Evolutionary conservation across 2,113 vertebrate species (phyloP).

Genomic region (Toxotes jaculatrix): DNA sequence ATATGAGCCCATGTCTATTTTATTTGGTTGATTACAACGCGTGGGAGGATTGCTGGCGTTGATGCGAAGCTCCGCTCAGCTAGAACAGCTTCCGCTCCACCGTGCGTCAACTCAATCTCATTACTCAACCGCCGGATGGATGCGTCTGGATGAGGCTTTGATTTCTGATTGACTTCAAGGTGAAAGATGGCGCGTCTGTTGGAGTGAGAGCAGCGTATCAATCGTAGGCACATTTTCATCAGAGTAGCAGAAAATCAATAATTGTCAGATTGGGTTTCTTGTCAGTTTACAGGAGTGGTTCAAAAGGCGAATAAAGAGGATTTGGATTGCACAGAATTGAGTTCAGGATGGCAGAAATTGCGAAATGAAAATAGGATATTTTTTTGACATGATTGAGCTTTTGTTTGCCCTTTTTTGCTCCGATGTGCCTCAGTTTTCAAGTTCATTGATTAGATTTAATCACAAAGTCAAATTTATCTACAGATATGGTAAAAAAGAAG

Average conservation of each 20-base stretch:
- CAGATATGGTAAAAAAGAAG: no score
- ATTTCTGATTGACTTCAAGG: conserved; percentile 59
- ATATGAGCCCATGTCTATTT: conserved; percentile 32
- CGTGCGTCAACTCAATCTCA: conserved; percentile 26
- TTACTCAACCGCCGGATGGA: conserved; percentile 28
- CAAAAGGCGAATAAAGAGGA: conserved; percentile 8
- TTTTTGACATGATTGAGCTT: not conserved
- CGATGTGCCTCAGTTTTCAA: not conserved
- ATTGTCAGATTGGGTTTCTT: conserved; percentile 28
- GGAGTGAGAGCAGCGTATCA: conserved; percentile 11
- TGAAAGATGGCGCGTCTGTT: conserved; percentile 27
- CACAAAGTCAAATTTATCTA: no score
- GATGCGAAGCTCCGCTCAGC: conserved; percentile 8
- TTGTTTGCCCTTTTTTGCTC: not conserved
- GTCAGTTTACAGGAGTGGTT: conserved; percentile 20
- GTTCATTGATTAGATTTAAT: not conserved
- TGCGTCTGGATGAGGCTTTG: conserved; percentile 36
- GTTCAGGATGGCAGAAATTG: not conserved
- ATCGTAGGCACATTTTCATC: conserved; percentile 39
- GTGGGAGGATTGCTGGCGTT: conserved; percentile 58
- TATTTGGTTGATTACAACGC: conserved; percentile 41
- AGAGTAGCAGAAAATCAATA: conserved; percentile 59
- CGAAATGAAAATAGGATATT: not conserved
- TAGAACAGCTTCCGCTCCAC: conserved; percentile 31
- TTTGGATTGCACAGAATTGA: conserved; percentile 1